Evolutionary conservation across 2,113 vertebrate genomes (phyloP).

Genomic region (Helogale parvula): DNA sequence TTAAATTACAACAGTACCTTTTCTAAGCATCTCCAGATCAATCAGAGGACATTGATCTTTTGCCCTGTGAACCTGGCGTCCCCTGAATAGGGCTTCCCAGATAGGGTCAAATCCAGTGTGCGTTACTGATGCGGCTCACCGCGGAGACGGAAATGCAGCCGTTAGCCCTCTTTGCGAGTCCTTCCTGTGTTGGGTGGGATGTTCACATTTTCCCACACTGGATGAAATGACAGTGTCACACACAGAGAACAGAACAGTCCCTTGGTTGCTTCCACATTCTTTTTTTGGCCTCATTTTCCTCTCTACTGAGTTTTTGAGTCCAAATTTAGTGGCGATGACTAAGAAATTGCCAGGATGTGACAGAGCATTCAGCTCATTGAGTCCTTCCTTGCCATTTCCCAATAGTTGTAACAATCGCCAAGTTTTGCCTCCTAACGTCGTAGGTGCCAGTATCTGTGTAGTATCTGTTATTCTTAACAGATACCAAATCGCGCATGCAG

Average conservation of each 20-base stretch:
- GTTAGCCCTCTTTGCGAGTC: background rate
- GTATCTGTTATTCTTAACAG: constrained; percentile 53
- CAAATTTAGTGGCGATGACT: constrained; percentile 78
- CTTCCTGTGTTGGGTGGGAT: background rate
- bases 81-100: background rate
- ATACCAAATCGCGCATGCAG: background rate
- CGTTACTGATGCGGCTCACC: background rate
- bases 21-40: background rate
- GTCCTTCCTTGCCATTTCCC: constrained; percentile 72
- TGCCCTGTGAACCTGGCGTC: background rate
- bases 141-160: background rate
- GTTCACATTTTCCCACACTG: constrained; percentile 40
- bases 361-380: constrained; percentile 76
- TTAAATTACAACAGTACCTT: background rate
- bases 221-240: constrained; percentile 65
- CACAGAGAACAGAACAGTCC: constrained; percentile 70
- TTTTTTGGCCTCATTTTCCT: constrained; percentile 70
- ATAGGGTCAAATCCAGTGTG: background rate
- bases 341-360: constrained; percentile 76
- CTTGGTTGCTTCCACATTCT: constrained; percentile 64
- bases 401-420: constrained; percentile 72
- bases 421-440: background rate
- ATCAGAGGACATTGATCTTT: background rate
- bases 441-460: constrained; percentile 53
- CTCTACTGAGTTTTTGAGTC: constrained; percentile 67